Percentiles rank a stretch among this genome's conserved stretches.
phyloP scores from a whole-genome alignment of 1,140 invertebrate species.

The Drosophila chauvacae region DNA sequence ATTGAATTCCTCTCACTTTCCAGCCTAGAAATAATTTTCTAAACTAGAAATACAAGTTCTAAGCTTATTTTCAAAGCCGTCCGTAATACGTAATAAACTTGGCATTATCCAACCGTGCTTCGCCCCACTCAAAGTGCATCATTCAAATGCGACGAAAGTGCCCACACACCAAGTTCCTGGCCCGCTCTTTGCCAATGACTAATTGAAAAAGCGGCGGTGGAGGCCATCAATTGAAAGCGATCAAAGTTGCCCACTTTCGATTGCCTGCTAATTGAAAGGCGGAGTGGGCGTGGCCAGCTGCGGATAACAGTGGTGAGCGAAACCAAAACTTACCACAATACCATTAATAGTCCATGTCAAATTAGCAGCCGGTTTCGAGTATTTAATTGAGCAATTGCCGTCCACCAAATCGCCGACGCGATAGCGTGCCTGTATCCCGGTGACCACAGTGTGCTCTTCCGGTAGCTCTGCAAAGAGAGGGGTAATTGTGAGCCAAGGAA shows the following conservation, averaged over 20 bases:
- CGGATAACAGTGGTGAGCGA: constrained; percentile 48
- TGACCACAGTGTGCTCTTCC: constrained; percentile 88
- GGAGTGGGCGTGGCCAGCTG: constrained; percentile 22
- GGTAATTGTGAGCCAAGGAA: constrained; percentile 39
- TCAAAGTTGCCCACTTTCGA: constrained; percentile 25
- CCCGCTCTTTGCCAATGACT: constrained; percentile 32
- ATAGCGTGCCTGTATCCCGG: constrained; percentile 89
- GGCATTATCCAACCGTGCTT: not conserved
- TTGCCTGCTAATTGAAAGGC: constrained; percentile 52
- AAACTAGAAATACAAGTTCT: not conserved
- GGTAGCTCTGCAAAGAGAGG: constrained; percentile 87
- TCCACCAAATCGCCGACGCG: constrained; percentile 89
- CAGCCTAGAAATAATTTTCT: not conserved
- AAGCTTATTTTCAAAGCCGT: not conserved
- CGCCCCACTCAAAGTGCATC: constrained; percentile 11
- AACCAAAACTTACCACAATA: constrained; percentile 87
- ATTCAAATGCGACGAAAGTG: constrained; percentile 21
- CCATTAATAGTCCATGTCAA: constrained; percentile 94
- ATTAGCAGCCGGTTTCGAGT: constrained; percentile 92
- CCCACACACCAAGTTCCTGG: constrained; percentile 15
- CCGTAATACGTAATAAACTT: constrained; percentile 3
- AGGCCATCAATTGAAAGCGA: constrained; percentile 69
- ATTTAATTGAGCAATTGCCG: constrained; percentile 90
- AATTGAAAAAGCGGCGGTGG: constrained; percentile 71
- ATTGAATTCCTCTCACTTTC: not conserved